Evolutionary conservation across 2,113 vertebrate genomes (phyloP).

Genomic region (Garra rufa): DNA sequence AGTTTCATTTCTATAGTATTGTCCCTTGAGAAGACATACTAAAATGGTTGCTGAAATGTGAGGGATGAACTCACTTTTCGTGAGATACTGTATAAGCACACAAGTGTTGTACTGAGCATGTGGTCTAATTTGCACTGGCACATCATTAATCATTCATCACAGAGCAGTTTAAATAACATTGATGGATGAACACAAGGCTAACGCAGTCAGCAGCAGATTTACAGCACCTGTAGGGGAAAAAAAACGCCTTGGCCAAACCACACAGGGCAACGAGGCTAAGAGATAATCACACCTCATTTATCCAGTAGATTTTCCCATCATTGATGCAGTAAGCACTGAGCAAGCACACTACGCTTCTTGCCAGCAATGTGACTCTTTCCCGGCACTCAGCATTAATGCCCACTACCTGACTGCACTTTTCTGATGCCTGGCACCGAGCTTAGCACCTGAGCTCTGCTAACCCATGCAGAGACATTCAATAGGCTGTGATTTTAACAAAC

Average conservation of each 20-base stretch:
- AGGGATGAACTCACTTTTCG: too few species aligned
- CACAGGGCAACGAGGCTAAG: background rate
- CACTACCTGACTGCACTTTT: slow-evolving; percentile 8
- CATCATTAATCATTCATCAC: background rate
- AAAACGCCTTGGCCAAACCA: slow-evolving; percentile 5
- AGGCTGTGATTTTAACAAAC: slow-evolving; percentile 19
- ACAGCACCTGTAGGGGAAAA: background rate
- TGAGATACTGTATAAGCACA: too few species aligned
- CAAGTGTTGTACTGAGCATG: background rate
- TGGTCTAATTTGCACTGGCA: background rate
- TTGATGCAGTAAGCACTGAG: slow-evolving; percentile 20
- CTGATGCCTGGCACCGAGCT: background rate
- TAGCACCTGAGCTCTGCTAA: slow-evolving; percentile 17
- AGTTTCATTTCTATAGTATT: too few species aligned
- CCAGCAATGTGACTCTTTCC: slow-evolving; percentile 18
- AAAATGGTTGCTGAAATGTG: too few species aligned
- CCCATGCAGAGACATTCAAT: slow-evolving; percentile 26
- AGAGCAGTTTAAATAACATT: slow-evolving; percentile 13
- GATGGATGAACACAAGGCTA: background rate
- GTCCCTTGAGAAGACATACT: too few species aligned
- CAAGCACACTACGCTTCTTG: background rate
- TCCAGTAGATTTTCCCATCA: slow-evolving; percentile 30
- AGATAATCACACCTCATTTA: slow-evolving; percentile 34
- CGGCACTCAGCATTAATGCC: slow-evolving; percentile 2
- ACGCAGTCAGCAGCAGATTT: background rate